Evolutionary conservation across 2,888 invertebrate species (phyloP).

Genomic region (Minunthozetes semirufus): DNA sequence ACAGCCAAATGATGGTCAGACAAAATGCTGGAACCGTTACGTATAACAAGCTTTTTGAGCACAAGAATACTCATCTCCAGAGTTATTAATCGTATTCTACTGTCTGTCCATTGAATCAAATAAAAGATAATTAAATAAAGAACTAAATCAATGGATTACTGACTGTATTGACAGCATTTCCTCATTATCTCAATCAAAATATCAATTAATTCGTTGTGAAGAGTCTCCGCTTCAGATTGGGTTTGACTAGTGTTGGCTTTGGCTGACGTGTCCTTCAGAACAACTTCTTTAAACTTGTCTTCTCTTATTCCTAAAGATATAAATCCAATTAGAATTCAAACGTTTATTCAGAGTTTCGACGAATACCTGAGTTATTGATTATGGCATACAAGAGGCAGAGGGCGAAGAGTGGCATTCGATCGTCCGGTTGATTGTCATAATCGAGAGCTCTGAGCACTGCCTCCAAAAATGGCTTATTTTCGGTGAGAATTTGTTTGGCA

Average conservation of each 20-base stretch:
- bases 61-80: conserved; percentile 78
- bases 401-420: conserved; percentile 84
- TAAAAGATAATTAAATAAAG: not conserved
- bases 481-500: conserved; percentile 9
- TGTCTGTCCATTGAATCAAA: conserved; percentile 54
- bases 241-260: conserved; percentile 47
- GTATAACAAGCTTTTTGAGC: conserved; percentile 60
- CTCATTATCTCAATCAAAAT: conserved; percentile 74
- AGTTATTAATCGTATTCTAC: conserved; percentile 82
- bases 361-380: conserved; percentile 81
- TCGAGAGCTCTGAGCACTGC: conserved; percentile 78
- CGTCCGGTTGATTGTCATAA: conserved; percentile 71
- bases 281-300: conserved; percentile 58
- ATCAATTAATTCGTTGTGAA: conserved; percentile 60
- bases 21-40: conserved; percentile 55
- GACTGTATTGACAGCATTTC: conserved; percentile 76
- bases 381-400: conserved; percentile 86
- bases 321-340: not conserved
- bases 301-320: conserved; percentile 64
- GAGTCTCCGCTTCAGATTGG: conserved; percentile 40
- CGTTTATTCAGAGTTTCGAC: conserved; percentile 38
- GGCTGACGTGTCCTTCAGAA: not conserved
- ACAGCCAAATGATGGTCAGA: conserved; percentile 62
- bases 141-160: conserved; percentile 46
- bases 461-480: conserved; percentile 70